phyloP scores from a whole-genome alignment of 2,888 invertebrate genomes.

The Drosophila tripunctata region DNA sequence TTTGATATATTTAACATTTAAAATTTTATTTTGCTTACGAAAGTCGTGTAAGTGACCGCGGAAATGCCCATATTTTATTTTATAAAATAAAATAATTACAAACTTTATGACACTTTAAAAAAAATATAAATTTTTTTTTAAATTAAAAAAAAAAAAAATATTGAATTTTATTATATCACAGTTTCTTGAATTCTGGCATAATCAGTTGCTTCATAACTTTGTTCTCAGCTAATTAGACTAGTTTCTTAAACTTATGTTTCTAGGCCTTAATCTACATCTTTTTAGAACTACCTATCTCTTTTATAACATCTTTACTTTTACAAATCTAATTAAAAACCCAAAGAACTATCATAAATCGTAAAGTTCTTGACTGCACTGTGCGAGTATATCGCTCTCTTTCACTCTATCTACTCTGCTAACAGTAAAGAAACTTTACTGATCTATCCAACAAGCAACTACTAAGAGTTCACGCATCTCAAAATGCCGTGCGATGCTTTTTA shows the following conservation, averaged over 20 bases:
- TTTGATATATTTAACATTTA: no score
- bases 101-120: no score
- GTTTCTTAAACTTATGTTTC: no score
- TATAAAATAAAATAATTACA: no score
- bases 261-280: no score
- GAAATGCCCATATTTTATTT: no score
- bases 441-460: slow-evolving; percentile 46
- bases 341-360: neutral
- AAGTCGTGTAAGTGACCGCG: no score
- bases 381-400: neutral
- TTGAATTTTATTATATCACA: no score
- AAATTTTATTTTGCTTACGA: no score
- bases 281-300: neutral
- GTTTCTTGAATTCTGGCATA: neutral
- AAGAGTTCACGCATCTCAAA: neutral
- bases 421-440: slow-evolving; percentile 55
- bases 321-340: neutral
- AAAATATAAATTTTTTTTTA: no score
- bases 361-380: neutral
- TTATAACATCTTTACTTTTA: neutral
- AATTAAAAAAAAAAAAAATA: no score
- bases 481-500: slow-evolving; percentile 1
- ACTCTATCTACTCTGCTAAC: neutral
- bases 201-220: neutral
- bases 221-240: neutral